These are phyloP conservation scores for Zaprionus lineosus DNA, from an alignment of 2,888 invertebrate species.

Conservation along the genomic window DNA sequence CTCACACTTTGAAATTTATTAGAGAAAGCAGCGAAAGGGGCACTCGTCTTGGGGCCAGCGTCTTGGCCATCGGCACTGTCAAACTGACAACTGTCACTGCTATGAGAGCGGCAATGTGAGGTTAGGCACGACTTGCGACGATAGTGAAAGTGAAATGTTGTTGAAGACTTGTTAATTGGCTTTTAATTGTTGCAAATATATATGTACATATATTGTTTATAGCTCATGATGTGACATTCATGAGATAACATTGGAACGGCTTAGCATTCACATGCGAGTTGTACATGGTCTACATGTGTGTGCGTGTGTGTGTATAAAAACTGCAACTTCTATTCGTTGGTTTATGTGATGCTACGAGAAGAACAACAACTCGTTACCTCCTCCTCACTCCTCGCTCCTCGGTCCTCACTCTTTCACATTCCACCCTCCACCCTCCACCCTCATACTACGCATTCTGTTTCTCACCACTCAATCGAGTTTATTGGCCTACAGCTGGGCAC, in stretches of 20 bases:
- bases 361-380: no score
- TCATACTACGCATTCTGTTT: no score
- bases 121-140: slow-evolving; percentile 8
- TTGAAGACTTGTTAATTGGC: slow-evolving; percentile 66
- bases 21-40: slow-evolving; percentile 36
- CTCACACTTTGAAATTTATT: slow-evolving; percentile 8
- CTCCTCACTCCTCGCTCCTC: no score
- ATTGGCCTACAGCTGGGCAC: slow-evolving; percentile 27
- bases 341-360: no score
- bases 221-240: slow-evolving; percentile 28
- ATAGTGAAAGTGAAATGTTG: slow-evolving; percentile 70
- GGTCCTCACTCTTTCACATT: no score
- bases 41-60: background rate
- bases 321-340: no score
- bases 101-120: slow-evolving; percentile 20
- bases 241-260: slow-evolving; percentile 12
- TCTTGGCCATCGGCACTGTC: background rate
- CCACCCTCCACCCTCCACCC: no score
- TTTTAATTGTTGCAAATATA: slow-evolving; percentile 54
- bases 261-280: no score
- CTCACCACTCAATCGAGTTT: slow-evolving; percentile 10
- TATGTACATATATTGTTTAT: background rate
- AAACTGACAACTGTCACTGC: slow-evolving; percentile 26
- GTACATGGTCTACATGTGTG: no score
- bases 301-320: no score